Percentiles rank a stretch among this genome's conserved stretches.
Conservation (phyloP, 2,888 invertebrate genomes). For the Drosophila paucipuncta region DNA sequence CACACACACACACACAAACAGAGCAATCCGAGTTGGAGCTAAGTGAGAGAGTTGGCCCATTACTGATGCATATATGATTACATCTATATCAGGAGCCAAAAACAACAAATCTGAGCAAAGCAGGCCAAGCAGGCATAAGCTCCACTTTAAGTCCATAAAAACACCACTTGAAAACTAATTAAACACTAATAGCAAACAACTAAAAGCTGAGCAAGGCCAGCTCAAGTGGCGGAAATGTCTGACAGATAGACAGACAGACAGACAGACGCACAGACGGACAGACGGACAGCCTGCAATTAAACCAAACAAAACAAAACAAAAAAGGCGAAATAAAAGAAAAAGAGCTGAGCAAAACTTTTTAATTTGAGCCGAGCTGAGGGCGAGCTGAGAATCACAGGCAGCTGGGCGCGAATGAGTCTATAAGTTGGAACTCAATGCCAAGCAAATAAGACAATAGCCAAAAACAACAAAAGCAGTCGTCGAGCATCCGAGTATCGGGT, state of each 20-base stretch:
- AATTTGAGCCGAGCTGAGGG: slow-evolving; percentile 55
- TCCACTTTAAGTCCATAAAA: slow-evolving; percentile 78
- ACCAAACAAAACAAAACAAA: slow-evolving; percentile 44
- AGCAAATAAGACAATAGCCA: slow-evolving; percentile 62
- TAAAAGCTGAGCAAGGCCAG: slow-evolving; percentile 54
- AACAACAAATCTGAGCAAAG: slow-evolving; percentile 35
- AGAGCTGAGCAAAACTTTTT: slow-evolving; percentile 75
- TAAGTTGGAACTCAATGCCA: slow-evolving; percentile 65
- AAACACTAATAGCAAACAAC: slow-evolving; percentile 82
- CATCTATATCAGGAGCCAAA: neutral
- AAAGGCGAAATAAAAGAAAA: slow-evolving; percentile 10
- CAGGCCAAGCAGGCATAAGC: slow-evolving; percentile 35
- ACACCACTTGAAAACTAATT: slow-evolving; percentile 84
- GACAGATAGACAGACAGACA: slow-evolving; percentile 21
- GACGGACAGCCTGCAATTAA: slow-evolving; percentile 55
- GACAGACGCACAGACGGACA: slow-evolving; percentile 25
- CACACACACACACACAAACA: neutral
- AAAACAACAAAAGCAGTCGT: slow-evolving; percentile 54
- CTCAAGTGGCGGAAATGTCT: slow-evolving; percentile 58
- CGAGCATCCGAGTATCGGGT: slow-evolving; percentile 54
- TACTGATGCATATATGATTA: neutral
- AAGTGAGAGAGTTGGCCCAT: neutral
- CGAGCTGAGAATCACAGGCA: slow-evolving; percentile 59
- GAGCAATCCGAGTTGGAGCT: neutral
- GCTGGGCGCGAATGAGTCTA: slow-evolving; percentile 77